Evolutionary conservation across 2,113 vertebrate species (phyloP), one percentile per base, ranked within the genome.

Genomic region (Oxygymnocypris stewartii): DNA sequence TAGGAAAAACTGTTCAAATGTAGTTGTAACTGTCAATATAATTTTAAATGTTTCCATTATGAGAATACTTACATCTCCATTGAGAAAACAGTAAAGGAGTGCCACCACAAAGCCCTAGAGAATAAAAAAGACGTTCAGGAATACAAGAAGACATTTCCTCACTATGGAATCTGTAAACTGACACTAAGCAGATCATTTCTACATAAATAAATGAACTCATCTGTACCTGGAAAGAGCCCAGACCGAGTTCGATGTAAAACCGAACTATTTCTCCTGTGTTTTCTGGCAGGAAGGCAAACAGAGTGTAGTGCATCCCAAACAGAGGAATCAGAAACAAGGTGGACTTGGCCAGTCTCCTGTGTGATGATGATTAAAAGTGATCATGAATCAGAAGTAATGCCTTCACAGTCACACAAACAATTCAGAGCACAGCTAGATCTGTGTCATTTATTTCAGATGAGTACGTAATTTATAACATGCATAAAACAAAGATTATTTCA

Each of bases 71-170:
- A 99, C 98, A 96, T 99, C 98, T 80, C 96, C 96, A 1, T 99
- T 99, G 92, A 99, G 96, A 94, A 99, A 99, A 90, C 98, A 99
- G 93, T 99, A 99, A 79, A 99, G 96, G n/a, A 99, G 82, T 1
- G 97, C 97, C 86, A 99, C 97, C 49, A 97, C 96, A 90, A 99
- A 96, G 40, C 98, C 98, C 98, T 99, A 89, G 28, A 96, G 95
- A 91, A 23, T 37, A 28, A 89, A 77, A 12, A 11, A 35, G 23
- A 40, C 28, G 6, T 71, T 35, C 23, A 25, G n/a, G 40, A 49
- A 82, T 18, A 37, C 49, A 16, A 13, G 6, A 16, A 12, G 14
- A 77, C 28, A 44, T 28, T 54, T 23, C n/a, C 40, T 47, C 35
- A 54, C 11, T 42, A 42, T 23, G 2, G 69, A 42, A 73, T 42